A percentile compares a stretch with the other conserved stretches of the same genome.
phyloP scores from a whole-genome alignment of 2,797 vertebrate genomes.

The Microctenopoma steveboyesi region DNA sequence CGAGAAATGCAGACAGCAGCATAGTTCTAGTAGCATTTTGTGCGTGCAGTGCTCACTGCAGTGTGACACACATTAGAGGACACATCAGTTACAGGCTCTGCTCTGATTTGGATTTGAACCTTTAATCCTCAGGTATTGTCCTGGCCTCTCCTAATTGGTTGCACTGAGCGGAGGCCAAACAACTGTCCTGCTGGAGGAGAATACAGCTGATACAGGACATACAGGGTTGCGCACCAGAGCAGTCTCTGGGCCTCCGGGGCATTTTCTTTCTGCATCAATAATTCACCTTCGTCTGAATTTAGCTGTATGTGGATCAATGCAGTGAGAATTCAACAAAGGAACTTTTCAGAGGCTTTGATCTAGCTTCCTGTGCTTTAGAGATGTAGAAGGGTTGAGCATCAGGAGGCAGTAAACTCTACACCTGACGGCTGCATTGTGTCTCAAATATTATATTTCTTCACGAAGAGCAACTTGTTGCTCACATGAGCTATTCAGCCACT shows the following conservation, averaged over 20 bases:
- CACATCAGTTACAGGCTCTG: conserved; percentile 6
- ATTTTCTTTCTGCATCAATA: conserved; percentile 77
- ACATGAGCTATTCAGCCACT: conserved; percentile 36
- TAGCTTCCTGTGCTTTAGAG: conserved; percentile 23
- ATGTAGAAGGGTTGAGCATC: conserved; percentile 55
- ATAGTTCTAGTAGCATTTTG: conserved; percentile 15
- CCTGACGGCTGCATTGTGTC: conserved; percentile 22
- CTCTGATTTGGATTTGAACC: conserved; percentile 19
- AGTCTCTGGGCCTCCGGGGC: conserved; percentile 44
- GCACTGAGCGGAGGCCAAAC: conserved; percentile 35
- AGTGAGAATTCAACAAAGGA: conserved; percentile 52
- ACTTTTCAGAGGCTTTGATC: conserved; percentile 59
- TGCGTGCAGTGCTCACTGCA: conserved; percentile 28
- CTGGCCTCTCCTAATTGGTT: conserved; percentile 39
- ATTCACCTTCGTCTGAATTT: conserved; percentile 77
- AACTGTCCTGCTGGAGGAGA: conserved; percentile 46
- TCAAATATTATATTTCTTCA: conserved; percentile 42
- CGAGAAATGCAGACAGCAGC: neutral
- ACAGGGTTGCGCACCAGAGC: conserved; percentile 37
- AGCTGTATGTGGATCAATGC: conserved; percentile 75
- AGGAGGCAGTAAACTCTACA: conserved; percentile 14
- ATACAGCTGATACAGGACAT: conserved; percentile 21
- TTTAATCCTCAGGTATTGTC: conserved; percentile 4
- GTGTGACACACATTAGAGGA: conserved; percentile 14
- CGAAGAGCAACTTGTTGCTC: conserved; percentile 8